Evolutionary conservation across 2,113 vertebrate genomes (phyloP), one percentile per base, ranked within the genome.

Genomic region (Hippolais icterina): DNA sequence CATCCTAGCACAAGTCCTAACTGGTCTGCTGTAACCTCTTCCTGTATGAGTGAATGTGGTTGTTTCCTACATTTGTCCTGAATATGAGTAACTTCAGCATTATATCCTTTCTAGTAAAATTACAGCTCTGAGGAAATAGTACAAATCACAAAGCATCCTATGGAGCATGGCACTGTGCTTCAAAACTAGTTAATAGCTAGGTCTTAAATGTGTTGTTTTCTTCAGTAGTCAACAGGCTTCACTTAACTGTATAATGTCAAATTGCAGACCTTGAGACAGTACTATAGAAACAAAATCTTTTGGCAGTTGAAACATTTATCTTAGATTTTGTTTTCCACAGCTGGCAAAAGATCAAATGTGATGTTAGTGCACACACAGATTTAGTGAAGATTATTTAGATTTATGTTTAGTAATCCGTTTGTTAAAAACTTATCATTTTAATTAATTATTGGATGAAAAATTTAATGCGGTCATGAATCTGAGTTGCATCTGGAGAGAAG

Each of bases 361-460:
- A 83, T 82, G 7, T 49, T 76, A 59, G 16, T 71, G 27, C 20
- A n/a, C 4, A 4, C 17, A 44, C 37, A 46, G 70, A 87, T 22
- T 85, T 94, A 52, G 83, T 60, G 39, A 84, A 35, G 29, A 75
- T 64, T 89, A 91, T 91, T 94, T 76, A 47, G 23, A 81, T 65
- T 91, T 90, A 49, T 13, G 1, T 37, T 87, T 87, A 88, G 12
- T 82, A 57, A 71, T 82, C 65, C 66, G 35, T 85, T 83, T 60
- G n/a, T 87, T 91, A 56, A 92, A 87, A 79, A 64, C 4, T 42
- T 69, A 17, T 4, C 0, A 41, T 89, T 95, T 87, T 60, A 72
- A 75, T 89, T 94, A 89, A 84, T 90, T 90, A 52, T 69, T 85
- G 75, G 75, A 53, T 64, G 6, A 90, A 88, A 93, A 83, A 23